Base-by-base conservation (phyloP, 2,888 invertebrate species). In the Mesodorylaimus sp. region DNA sequence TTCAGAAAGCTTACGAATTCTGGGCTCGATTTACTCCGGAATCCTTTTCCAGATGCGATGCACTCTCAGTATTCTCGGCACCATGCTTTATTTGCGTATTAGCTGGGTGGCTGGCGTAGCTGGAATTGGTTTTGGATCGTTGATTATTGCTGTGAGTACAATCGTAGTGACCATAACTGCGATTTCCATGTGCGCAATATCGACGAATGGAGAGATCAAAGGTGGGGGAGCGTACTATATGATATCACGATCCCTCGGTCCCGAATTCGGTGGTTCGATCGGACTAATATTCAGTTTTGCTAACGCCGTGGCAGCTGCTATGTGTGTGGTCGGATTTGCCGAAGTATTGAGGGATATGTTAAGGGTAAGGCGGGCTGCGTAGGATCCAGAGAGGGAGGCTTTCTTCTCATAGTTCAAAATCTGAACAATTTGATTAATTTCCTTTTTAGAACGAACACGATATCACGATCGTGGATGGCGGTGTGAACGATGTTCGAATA, bases 221-320 rank as follows among this genome's bases (percentile, higher is more conserved):
- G 91, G 91, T 75, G 93, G 93, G 60, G 95, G 95, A 28, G 86
- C 93, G 48, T 95, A 95, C 70, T 97, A 87, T 71, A 86, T 97
- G 64, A 91, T 95, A 44, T 56, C 58, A 13, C 76, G 93, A 59
- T 88, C 89, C 0, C 73, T 95, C 47, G 95, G 95, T 0, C 89
- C 93, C 0, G 91, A 93, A 69, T 93, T 91, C 64, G 95, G 93
- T 1, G 93, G 91, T 0, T 73, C 91, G 0, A 88, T 95, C 19
- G 95, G 95, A n/a, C 78, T 93, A 13, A 86, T 95, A 10, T 93
- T 95, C 66, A 87, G 91, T 0, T 82, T 93, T 61, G 95, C 93
- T 0, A 95, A 95, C 69, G 86, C 93, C 0, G 91, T 95, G 0
- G 85, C 87, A 0, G 87, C 86, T 0, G 84, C 88, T 5, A 87